Percentiles rank a stretch among this genome's conserved stretches.
phyloP scores from a whole-genome alignment of 2,797 vertebrate species.

The Phalloptychus januarius region DNA sequence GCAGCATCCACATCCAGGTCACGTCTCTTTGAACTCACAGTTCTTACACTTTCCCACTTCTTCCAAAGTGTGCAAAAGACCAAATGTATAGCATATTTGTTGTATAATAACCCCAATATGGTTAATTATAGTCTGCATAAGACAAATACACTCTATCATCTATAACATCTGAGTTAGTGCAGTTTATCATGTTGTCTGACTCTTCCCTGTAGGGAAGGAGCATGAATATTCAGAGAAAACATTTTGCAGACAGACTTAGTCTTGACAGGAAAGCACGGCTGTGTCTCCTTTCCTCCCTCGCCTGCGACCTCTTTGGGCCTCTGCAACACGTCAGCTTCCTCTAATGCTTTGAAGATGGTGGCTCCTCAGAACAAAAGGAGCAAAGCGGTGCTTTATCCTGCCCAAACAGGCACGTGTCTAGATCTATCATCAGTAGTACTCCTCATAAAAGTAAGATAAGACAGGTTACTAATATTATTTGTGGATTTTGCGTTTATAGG shows the following conservation, averaged over 20 bases:
- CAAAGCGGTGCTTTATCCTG: conserved; percentile 36
- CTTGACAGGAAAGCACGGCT: conserved; percentile 67
- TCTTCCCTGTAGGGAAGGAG: conserved; percentile 7
- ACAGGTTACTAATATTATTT: neutral
- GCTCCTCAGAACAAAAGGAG: conserved; percentile 48
- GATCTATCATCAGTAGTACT: conserved; percentile 30
- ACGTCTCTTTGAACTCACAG: conserved; percentile 41
- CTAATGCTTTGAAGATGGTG: conserved; percentile 62
- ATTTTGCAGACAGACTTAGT: conserved; percentile 44
- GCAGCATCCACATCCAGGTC: conserved; percentile 35
- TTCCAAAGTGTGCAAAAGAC: neutral
- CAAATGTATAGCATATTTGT: conserved; percentile 50
- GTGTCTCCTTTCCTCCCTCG: conserved; percentile 73
- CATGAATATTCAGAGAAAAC: conserved; percentile 37
- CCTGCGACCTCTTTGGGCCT: conserved; percentile 73
- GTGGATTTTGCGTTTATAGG: neutral
- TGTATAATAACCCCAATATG: conserved; percentile 26
- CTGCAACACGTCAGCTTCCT: conserved; percentile 75
- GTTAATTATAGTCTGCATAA: conserved; percentile 1
- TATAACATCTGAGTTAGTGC: conserved; percentile 10
- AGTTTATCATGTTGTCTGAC: conserved; percentile 18
- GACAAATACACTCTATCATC: neutral
- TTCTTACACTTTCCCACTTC: neutral
- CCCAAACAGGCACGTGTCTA: conserved; percentile 44
- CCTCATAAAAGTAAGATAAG: neutral